A percentile compares a stretch with the other conserved stretches of the same genome.
phyloP scores from a whole-genome alignment of 2,113 vertebrate genomes.

The Hystrix cristata region DNA sequence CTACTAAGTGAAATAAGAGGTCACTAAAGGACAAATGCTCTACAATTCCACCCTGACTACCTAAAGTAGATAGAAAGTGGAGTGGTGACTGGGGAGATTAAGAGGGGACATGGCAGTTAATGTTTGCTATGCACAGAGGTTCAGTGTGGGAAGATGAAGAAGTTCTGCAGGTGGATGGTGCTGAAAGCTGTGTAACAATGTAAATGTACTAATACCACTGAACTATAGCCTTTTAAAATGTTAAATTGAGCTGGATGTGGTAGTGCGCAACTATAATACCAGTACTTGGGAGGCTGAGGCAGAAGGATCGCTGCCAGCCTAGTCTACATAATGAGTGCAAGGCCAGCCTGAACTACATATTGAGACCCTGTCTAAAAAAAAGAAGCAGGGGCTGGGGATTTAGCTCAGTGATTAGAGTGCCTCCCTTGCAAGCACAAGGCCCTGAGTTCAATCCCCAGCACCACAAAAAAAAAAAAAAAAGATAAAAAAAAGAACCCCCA shows the following conservation, averaged over 20 bases:
- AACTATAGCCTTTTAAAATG: constrained; percentile 13
- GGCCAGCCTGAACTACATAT: neutral
- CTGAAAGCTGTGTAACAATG: neutral
- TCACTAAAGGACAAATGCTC: constrained; percentile 39
- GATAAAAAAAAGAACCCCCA: too few relatives aligned
- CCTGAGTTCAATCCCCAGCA: too few relatives aligned
- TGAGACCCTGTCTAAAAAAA: neutral
- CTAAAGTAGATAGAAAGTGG: neutral
- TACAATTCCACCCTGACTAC: neutral
- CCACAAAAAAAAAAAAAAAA: too few relatives aligned
- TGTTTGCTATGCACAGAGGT: neutral
- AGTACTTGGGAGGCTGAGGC: neutral
- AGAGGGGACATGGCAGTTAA: neutral
- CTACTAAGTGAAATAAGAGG: constrained; percentile 51
- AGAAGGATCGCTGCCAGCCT: neutral
- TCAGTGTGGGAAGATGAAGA: neutral
- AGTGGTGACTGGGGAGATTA: neutral
- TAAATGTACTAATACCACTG: neutral
- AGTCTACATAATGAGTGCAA: neutral
- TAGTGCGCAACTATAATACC: neutral
- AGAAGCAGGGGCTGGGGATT: too few relatives aligned
- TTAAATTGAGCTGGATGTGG: neutral
- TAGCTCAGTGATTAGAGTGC: too few relatives aligned
- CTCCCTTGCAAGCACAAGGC: too few relatives aligned
- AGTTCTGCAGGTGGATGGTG: neutral